These are phyloP conservation scores for Phaethornis superciliosus DNA, from an alignment of 2,113 vertebrate genomes.

Conservation along the genomic window DNA sequence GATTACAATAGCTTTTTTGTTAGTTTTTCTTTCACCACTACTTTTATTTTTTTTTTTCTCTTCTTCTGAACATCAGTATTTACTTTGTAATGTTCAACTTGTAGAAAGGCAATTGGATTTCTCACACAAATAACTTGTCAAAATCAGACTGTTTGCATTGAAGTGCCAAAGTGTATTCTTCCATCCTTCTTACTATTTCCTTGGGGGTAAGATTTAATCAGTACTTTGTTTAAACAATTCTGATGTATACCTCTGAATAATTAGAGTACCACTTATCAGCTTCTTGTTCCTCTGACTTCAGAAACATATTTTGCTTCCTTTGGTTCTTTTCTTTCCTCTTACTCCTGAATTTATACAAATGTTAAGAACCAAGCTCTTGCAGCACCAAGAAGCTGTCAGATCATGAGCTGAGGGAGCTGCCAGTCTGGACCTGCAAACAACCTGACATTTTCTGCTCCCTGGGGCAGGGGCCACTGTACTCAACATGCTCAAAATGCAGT, in stretches of 20 bases:
- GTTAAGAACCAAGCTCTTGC: background rate
- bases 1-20: background rate
- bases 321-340: background rate
- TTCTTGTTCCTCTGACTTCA: background rate
- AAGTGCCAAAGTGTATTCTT: background rate
- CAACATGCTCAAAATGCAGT: background rate
- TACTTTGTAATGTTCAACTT: background rate
- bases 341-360: background rate
- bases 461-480: background rate
- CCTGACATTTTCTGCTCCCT: background rate
- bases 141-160: background rate
- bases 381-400: background rate
- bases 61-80: background rate
- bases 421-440: background rate
- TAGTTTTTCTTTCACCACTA: background rate
- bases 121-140: background rate
- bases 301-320: background rate
- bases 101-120: background rate
- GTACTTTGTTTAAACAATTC: background rate
- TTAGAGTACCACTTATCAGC: background rate
- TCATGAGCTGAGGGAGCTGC: background rate
- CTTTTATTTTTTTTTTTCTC: background rate
- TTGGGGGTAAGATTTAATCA: background rate
- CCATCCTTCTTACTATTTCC: background rate
- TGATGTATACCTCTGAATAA: background rate